Evolutionary conservation across 2,797 vertebrate species (phyloP).

Genomic region (Tenualosa thibaudeaui): DNA sequence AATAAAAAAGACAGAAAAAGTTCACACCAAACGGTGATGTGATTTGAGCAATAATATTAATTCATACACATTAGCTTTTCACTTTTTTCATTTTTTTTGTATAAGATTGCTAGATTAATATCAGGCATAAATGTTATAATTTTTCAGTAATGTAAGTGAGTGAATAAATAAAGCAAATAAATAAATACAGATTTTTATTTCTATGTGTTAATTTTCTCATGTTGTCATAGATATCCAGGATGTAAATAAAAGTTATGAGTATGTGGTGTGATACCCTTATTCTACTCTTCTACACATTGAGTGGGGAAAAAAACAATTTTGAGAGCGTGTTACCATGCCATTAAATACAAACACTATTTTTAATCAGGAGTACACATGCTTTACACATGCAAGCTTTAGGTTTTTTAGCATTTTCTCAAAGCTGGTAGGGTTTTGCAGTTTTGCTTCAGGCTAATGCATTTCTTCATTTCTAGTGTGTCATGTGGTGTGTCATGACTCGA

Average conservation of each 20-base stretch:
- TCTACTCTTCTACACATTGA: neutral
- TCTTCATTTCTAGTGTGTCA: slow-evolving; percentile 1
- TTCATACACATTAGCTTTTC: neutral
- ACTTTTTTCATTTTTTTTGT: neutral
- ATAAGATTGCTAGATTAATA: neutral
- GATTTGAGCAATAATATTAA: neutral
- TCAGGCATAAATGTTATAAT: neutral
- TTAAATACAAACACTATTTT: neutral
- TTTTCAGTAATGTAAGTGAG: neutral
- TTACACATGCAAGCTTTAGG: neutral
- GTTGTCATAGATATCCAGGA: no score
- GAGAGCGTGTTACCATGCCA: neutral
- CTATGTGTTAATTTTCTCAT: no score
- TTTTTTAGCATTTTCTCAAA: slow-evolving; percentile 1
- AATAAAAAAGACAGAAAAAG: neutral
- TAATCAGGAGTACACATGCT: neutral
- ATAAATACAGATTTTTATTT: no score
- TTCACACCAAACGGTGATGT: neutral
- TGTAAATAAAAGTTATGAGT: no score
- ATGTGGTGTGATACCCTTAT: neutral
- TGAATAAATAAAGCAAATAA: no score
- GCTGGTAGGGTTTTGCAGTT: neutral
- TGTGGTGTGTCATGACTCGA: slow-evolving; percentile 46
- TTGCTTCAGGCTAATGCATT: neutral
- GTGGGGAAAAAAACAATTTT: no score